Conservation (phyloP, 1,140 invertebrate species). For the Drosophila nikananu region DNA sequence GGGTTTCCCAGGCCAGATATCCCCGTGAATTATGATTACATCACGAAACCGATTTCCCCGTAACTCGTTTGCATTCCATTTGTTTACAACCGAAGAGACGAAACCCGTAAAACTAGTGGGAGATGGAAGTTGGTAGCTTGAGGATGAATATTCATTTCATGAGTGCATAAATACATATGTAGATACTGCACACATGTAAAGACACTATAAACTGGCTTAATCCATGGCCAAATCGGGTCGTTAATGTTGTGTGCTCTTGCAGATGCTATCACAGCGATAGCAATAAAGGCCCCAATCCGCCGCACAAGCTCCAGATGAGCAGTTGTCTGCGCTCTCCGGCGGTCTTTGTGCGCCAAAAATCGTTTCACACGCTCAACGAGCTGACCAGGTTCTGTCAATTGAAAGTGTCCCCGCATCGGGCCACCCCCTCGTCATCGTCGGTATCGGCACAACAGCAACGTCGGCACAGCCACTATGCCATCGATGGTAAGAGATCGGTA, state of each 20-base stretch:
- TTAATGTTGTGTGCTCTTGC: conserved; percentile 70
- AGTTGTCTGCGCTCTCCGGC: conserved; percentile 78
- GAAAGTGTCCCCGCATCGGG: conserved; percentile 54
- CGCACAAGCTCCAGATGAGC: conserved; percentile 75
- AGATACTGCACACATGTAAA: conserved; percentile 24
- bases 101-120: conserved; percentile 41
- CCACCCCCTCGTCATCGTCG: conserved; percentile 10
- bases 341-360: conserved; percentile 81
- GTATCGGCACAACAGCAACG: conserved; percentile 27
- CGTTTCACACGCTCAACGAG: conserved; percentile 83
- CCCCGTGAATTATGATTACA: conserved; percentile 38
- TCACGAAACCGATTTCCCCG: conserved; percentile 28
- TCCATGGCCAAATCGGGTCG: conserved; percentile 46
- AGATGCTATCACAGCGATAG: conserved; percentile 80
- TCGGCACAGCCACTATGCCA: conserved; percentile 52
- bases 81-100: conserved; percentile 15
- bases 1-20: conserved; percentile 33
- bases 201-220: conserved; percentile 40
- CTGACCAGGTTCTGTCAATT: conserved; percentile 79
- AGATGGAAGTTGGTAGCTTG: conserved; percentile 3
- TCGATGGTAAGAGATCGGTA: conserved; percentile 68
- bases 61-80: conserved; percentile 36
- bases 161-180: conserved; percentile 25
- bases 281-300: conserved; percentile 45
- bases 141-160: conserved; percentile 46